Base-by-base conservation (phyloP, 1,140 invertebrate genomes). In the Cyclina sinensis region DNA sequence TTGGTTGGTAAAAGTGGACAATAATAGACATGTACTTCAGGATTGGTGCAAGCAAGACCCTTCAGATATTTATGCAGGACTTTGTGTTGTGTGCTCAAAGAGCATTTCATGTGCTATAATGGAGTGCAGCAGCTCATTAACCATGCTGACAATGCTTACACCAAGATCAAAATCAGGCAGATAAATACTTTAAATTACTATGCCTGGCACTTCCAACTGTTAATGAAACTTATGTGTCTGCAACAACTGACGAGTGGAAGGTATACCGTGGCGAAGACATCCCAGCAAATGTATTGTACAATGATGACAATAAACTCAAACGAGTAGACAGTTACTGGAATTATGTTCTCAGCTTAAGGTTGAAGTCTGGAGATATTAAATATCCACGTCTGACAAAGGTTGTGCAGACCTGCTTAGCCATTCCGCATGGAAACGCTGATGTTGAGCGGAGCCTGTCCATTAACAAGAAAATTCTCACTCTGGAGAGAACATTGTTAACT, bases 361-460 rank as follows among this genome's bases (percentile, higher is more conserved):
- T 14, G 5, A 30, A 2, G 3, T 3, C 14, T 30, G 78, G 78
- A 30, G 32, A 2, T 1, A 12, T 37, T 5, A 80, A 80, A 35
- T 80, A 57, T 35, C 46, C 54, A 80, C 3, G 24, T 3, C 54
- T 80, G n/a, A 54, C 3, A 35, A 80, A 54, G 27, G 46, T 80
- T 27, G 78, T 80, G 14, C 46, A 5, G 21, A 57, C 30, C 54
- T 35, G 11, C 46, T 14, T 80, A 27, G 1, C 48, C n/a, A n/a
- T n/a, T n/a, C n/a, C n/a, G n/a, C 78, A 80, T 80, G 78, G 78
- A 54, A 78, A 78, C 48, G 46, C 74, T 14, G 74, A 78, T 51
- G 74, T 78, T 46, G 74, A 78, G 27, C 9, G 74, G 12, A 78
- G 74, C 35, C 35, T 78, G 14, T 78, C 74, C 11, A 51, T 78